Base-by-base conservation (phyloP, 2,113 vertebrate genomes). In the Petaurus breviceps region DNA sequence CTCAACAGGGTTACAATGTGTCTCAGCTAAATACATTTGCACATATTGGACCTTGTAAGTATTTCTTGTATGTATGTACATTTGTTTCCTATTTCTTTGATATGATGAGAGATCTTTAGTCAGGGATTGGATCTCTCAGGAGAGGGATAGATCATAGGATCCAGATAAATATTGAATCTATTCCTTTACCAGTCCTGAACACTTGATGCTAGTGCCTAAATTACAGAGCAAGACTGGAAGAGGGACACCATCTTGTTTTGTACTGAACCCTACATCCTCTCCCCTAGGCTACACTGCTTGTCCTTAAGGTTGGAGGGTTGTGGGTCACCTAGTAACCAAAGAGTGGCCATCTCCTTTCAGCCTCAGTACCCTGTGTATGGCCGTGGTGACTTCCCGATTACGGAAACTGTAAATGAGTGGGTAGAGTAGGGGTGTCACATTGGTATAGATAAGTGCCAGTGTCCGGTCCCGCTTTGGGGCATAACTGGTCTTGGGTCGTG, bases 401-500 rank as follows among this genome's bases (percentile, higher is more conserved):
- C 97, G 94, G 94, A 98, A 95, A 61, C 97, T 98, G 94, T 98
- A 98, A 90, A 98, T 97, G 24, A 98, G 97, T 0, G 98, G 98
- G 94, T 98, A 98, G 50, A 98, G 95, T 26, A 98, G 92, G 0
- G 98, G 98, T 3, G 98, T 98, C 50, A 98, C 3, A 9, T 98
- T 98, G 91, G 98, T 99, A 77, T 98, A 98, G 92, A 98, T 93
- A 24, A 98, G 97, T 3, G 98, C 98, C 50, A 99, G 94, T 3
- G 94, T 96, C 95, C 98, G 98, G 94, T 98, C 98, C 51, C 3
- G 91, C 55, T 51, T 31, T 0, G 98, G 98, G 0, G 97, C 92
- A 94, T 98, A 98, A 91, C 94, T 98, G 94, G 97, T 92, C 92
- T 98, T 98, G 3, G 98, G 98, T 2, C 95, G 91, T 90, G 98